phyloP scores from a whole-genome alignment of 2,888 invertebrate species.

The Hirtodrosophila confusa region DNA sequence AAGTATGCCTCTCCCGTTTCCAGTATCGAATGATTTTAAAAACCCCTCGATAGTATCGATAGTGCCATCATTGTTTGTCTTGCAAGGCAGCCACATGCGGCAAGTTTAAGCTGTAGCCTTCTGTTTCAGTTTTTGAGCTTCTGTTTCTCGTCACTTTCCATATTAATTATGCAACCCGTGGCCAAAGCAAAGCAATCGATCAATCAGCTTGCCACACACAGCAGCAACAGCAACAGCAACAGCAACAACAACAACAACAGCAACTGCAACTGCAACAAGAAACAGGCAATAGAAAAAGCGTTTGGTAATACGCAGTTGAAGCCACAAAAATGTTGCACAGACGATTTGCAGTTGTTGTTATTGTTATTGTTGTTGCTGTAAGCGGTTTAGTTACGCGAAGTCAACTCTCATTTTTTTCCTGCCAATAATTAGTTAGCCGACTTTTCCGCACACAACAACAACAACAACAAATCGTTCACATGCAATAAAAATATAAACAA shows the following conservation, averaged over 20 bases:
- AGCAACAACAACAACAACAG: constrained; percentile 14
- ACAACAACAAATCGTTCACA: constrained; percentile 34
- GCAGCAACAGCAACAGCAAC: constrained; percentile 13
- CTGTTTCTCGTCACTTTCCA: constrained; percentile 55
- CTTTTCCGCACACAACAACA: constrained; percentile 46
- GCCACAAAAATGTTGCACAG: constrained; percentile 72
- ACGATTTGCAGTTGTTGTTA: constrained; percentile 28
- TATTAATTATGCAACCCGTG: constrained; percentile 75
- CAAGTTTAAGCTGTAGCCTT: constrained; percentile 48
- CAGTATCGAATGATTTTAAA: too few relatives aligned
- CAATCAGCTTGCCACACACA: constrained; percentile 73
- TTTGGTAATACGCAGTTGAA: constrained; percentile 73
- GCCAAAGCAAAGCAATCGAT: constrained; percentile 65
- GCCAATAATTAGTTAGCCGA: constrained; percentile 57
- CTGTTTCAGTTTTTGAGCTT: constrained; percentile 21
- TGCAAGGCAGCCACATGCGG: constrained; percentile 45
- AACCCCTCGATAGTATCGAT: too few relatives aligned
- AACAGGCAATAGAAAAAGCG: constrained; percentile 45
- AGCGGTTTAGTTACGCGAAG: constrained; percentile 61
- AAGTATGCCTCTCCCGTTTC: too few relatives aligned
- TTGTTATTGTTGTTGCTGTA: constrained; percentile 19
- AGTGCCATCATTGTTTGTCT: too few relatives aligned
- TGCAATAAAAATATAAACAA: constrained; percentile 35
- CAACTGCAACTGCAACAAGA: constrained; percentile 6
- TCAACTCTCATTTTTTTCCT: constrained; percentile 45